Evolutionary conservation across 1,140 invertebrate genomes (phyloP).

Genomic region (Sipha flava): DNA sequence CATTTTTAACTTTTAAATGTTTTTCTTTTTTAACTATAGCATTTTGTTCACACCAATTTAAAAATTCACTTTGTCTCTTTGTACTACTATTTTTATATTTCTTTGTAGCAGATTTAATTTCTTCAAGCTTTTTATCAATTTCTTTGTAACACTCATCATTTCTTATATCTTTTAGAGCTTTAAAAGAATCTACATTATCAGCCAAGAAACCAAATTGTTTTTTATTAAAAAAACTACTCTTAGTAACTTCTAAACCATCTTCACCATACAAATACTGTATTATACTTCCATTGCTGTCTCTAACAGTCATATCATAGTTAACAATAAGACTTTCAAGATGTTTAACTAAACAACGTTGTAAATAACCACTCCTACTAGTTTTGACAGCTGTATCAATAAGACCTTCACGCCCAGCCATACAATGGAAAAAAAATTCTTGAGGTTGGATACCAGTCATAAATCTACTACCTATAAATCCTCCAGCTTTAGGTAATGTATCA

Average conservation of each 20-base stretch:
- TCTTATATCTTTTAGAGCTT: slow-evolving; percentile 38
- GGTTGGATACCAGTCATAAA: slow-evolving; percentile 97
- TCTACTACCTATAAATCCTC: slow-evolving; percentile 90
- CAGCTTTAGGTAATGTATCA: slow-evolving; percentile 82
- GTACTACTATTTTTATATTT: not conserved
- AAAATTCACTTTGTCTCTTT: slow-evolving; percentile 36
- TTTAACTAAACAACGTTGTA: slow-evolving; percentile 96
- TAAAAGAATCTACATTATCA: slow-evolving; percentile 61
- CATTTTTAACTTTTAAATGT: slow-evolving; percentile 40
- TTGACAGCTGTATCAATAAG: slow-evolving; percentile 78
- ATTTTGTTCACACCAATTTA: slow-evolving; percentile 36
- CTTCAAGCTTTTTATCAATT: slow-evolving; percentile 53
- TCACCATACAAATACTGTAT: slow-evolving; percentile 97
- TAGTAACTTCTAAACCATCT: slow-evolving; percentile 88
- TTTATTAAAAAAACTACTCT: slow-evolving; percentile 72
- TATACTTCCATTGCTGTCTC: slow-evolving; percentile 89
- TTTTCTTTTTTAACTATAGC: slow-evolving; percentile 37
- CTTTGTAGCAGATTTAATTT: slow-evolving; percentile 47
- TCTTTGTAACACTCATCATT: slow-evolving; percentile 43
- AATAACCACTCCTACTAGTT: slow-evolving; percentile 94
- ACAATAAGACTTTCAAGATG: slow-evolving; percentile 90
- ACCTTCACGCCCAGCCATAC: slow-evolving; percentile 97
- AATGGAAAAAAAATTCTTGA: slow-evolving; percentile 99
- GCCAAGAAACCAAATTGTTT: slow-evolving; percentile 74
- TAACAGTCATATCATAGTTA: slow-evolving; percentile 86